Base-by-base conservation (phyloP, 2,113 vertebrate species). In the Lophius piscatorius region DNA sequence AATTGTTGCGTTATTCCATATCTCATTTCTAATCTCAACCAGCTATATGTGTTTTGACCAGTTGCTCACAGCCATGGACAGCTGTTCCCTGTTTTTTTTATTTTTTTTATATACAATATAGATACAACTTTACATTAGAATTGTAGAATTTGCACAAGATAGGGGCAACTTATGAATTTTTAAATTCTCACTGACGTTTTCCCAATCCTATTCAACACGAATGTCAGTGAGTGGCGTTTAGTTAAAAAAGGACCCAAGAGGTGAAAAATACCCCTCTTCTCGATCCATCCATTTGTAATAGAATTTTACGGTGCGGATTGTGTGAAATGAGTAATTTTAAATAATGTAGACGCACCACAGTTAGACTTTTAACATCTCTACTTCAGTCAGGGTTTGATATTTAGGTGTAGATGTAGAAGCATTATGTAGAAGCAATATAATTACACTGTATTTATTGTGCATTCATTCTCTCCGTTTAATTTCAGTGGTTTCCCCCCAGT, bases 241-340 rank as follows among this genome's bases (percentile, higher is more conserved):
- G 44, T 24, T 40, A 14, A 20, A 39, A 16, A 39, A 48, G 4
- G 3, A 23, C 23, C 5, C 13, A 9, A 10, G 31, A 47, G 22
- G 22, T 20, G 42, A 38, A 28, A 9, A 1, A 12, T 39, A 48
- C 17, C 17, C 18, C 17, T 29, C 17, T 28, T 65, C 21, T 10
- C 29, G 11, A 9, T 28, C 26, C 11, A 9, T 33, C 51, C 24
- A 46, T 24, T 54, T 46, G 12, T 23, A 14, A 24, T 13, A 50
- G 17, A 35, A 39, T 60, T 50, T 68, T 47, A 40, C 5, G 9
- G 3, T 10, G 0, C 1, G 7, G 14, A 16, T 0, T 62, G 26
- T 62, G 73, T 55, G 40, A 60, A 70, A 49, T 70, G 3, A 64
- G 23, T 16, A 14, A 58, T 41, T 46, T 38, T 33, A 9, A n/a